These are phyloP conservation scores for Zophobas morio DNA, from an alignment of 1,140 invertebrate genomes.

Conservation along the genomic window DNA sequence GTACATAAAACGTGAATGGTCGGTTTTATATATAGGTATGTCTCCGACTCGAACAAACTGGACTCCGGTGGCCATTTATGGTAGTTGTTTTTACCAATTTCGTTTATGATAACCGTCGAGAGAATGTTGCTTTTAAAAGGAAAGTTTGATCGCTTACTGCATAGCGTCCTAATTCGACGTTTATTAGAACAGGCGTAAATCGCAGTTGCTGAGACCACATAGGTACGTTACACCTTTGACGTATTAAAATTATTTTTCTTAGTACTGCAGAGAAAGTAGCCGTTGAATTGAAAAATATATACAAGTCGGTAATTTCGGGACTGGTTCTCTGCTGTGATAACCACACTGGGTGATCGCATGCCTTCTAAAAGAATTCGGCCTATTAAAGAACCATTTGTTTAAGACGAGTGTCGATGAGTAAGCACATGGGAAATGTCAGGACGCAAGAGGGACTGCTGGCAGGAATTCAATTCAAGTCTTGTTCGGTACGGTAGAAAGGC, in stretches of 20 bases:
- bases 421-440: constrained; percentile 15
- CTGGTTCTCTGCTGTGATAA: no score
- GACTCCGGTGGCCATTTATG: background rate
- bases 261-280: no score
- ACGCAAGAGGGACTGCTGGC: constrained; percentile 3
- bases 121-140: constrained; percentile 16
- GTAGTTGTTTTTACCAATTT: constrained; percentile 20
- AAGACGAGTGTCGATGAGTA: constrained; percentile 24
- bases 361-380: background rate
- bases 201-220: no score
- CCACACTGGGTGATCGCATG: background rate
- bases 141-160: constrained; percentile 2
- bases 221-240: no score
- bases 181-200: constrained; percentile 34
- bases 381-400: constrained; percentile 5
- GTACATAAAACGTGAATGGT: background rate
- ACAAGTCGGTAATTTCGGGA: no score
- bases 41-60: background rate
- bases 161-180: background rate
- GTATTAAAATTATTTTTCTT: background rate
- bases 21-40: no score
- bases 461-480: constrained; percentile 33
- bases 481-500: constrained; percentile 30
- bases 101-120: constrained; percentile 9
- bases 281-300: no score